A percentile compares a stretch with the other conserved stretches of the same genome.
These are phyloP conservation scores for Pseudanteris insignis DNA, from an alignment of 2,888 invertebrate genomes.

Conservation along the genomic window DNA sequence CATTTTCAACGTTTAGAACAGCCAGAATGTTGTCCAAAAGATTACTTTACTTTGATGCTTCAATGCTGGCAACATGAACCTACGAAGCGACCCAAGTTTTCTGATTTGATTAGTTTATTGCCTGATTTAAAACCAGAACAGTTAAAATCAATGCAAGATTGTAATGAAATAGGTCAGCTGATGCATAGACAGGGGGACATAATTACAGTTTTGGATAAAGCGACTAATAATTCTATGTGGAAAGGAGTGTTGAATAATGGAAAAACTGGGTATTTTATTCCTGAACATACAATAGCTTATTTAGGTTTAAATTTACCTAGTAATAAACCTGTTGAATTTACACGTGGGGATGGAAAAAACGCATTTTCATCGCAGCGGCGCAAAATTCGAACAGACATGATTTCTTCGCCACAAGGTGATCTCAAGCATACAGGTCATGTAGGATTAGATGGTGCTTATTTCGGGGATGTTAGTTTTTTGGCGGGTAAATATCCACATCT, in stretches of 20 bases:
- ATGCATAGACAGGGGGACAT: constrained; percentile 88
- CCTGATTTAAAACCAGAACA: constrained; percentile 91
- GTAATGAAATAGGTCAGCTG: constrained; percentile 72
- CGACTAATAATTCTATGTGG: constrained; percentile 74
- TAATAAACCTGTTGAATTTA: constrained; percentile 69
- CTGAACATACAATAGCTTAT: constrained; percentile 87
- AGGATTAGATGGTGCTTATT: constrained; percentile 95
- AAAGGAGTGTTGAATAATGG: constrained; percentile 90
- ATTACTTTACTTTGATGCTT: constrained; percentile 90
- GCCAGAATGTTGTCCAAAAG: constrained; percentile 93
- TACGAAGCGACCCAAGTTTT: constrained; percentile 86
- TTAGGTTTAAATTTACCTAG: constrained; percentile 79
- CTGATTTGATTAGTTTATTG: constrained; percentile 80
- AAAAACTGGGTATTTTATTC: constrained; percentile 93
- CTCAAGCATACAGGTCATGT: constrained; percentile 96
- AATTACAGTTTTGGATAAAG: constrained; percentile 90
- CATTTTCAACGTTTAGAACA: constrained; percentile 88
- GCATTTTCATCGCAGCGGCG: constrained; percentile 69
- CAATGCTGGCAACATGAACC: constrained; percentile 98
- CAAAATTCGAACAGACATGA: constrained; percentile 88
- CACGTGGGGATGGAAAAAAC: constrained; percentile 72
- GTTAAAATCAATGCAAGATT: constrained; percentile 81
- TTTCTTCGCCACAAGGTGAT: constrained; percentile 96
- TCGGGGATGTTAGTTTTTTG: constrained; percentile 88
- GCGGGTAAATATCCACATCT: constrained; percentile 80